Base-by-base conservation (phyloP, 1,140 invertebrate species). In the silkworm (Bombyx mori) region DNA sequence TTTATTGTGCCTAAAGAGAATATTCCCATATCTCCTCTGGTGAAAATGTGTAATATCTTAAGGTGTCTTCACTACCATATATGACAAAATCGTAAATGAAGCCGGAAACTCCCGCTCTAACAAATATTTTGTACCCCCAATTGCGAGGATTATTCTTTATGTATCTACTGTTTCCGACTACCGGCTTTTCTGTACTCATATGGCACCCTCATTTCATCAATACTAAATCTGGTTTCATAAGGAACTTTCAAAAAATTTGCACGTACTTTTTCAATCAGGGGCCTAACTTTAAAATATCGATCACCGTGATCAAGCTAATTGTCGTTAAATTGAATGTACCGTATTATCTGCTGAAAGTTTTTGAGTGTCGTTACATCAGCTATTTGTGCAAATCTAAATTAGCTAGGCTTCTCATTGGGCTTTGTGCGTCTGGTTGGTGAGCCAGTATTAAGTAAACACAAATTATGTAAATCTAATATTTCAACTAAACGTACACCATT, bases 201-300 rank as follows among this genome's bases (percentile, higher is more conserved):
- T 42, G 74, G 74, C 4, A 88, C 65, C 77, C 89, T 88, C 67
- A 79, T 79, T 66, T 89, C 79, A 65, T 88, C 79, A 26, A 79
- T 65, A 26, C 68, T 71, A 58, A 66, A 69, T 10, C 12, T 18
- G 12, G 12, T 18, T 18, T 18, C 12, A 18, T 18, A 18, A 18
- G 12, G 12, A 18, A 18, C 12, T 18, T 18, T 18, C 12, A 18
- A 18, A 18, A 18, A 18, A 18, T 18, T 18, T 18, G 12, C 12
- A 18, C 12, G 12, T 18, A 18, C 12, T 18, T 18, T 18, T 18
- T 18, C 12, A 18, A 18, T 18, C 12, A 18, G 12, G 12, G 12
- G 12, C 12, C 12, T 18, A 18, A 18, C 12, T 18, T 18, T 18
- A 18, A 18, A 18, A 18, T 18, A 18, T 18, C 12, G 12, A 18